These are phyloP conservation scores for Manis crassicaudata DNA, from an alignment of 2,797 vertebrate species.

Conservation along the genomic window DNA sequence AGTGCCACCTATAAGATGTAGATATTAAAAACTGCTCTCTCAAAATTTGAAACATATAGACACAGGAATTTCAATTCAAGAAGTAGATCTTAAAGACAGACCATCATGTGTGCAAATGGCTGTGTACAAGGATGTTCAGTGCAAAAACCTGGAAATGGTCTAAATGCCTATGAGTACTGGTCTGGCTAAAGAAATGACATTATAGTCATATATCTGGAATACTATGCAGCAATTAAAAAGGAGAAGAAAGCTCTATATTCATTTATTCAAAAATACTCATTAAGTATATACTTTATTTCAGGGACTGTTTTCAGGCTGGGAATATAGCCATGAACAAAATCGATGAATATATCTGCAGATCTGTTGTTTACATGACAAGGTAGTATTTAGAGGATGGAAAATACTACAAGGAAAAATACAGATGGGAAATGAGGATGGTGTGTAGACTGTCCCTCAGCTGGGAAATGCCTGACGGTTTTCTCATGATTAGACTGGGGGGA, in stretches of 20 bases:
- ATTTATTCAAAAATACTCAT: conserved; percentile 16
- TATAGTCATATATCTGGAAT: neutral
- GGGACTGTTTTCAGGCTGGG: neutral
- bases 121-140: neutral
- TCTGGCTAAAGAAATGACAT: neutral
- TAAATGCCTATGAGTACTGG: neutral
- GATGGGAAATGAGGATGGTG: neutral
- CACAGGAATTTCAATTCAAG: neutral
- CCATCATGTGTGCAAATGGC: neutral
- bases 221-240: neutral
- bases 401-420: neutral
- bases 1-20: neutral
- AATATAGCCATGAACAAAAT: neutral
- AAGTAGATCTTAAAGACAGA: neutral
- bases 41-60: neutral
- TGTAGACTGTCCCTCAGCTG: neutral
- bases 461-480: neutral
- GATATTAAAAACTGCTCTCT: too few relatives aligned
- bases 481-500: neutral
- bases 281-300: neutral
- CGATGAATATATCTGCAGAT: neutral
- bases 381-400: neutral
- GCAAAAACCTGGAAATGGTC: neutral
- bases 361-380: neutral
- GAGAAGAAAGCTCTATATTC: neutral